Conservation (phyloP, 2,797 vertebrate species). For the Neomorphus geoffroyi region DNA sequence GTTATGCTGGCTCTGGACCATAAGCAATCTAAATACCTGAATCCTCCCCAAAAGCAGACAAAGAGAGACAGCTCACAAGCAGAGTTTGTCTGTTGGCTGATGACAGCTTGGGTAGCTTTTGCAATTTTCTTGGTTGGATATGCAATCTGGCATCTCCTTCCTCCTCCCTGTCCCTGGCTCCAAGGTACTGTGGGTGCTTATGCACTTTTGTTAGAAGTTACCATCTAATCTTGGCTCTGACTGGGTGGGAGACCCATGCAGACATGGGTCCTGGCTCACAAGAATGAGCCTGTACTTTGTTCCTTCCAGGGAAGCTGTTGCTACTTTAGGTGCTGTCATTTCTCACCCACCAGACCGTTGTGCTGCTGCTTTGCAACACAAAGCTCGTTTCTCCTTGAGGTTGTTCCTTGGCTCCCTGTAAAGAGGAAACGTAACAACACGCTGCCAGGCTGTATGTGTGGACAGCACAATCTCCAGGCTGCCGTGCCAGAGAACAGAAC, state of each 20-base stretch:
- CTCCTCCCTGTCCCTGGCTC: background rate
- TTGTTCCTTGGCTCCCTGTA: background rate
- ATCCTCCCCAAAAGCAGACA: rapidly evolving
- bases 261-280: background rate
- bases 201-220: background rate
- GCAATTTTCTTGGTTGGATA: background rate
- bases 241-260: background rate
- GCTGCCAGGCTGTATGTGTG: rapidly evolving
- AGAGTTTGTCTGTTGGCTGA: background rate
- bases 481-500: background rate
- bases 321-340: background rate
- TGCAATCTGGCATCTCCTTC: background rate
- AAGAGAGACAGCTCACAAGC: background rate
- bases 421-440: background rate
- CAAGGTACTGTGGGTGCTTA: background rate
- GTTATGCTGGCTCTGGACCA: background rate
- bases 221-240: background rate
- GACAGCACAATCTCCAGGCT: background rate
- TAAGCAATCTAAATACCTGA: background rate
- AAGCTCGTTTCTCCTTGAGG: background rate
- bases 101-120: background rate
- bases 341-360: background rate
- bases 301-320: background rate
- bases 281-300: background rate
- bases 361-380: rapidly evolving